A percentile compares a stretch with the other conserved stretches of the same genome.
Evolutionary conservation across 2,888 invertebrate species (phyloP).

Genomic region (Epirrita christyi): DNA sequence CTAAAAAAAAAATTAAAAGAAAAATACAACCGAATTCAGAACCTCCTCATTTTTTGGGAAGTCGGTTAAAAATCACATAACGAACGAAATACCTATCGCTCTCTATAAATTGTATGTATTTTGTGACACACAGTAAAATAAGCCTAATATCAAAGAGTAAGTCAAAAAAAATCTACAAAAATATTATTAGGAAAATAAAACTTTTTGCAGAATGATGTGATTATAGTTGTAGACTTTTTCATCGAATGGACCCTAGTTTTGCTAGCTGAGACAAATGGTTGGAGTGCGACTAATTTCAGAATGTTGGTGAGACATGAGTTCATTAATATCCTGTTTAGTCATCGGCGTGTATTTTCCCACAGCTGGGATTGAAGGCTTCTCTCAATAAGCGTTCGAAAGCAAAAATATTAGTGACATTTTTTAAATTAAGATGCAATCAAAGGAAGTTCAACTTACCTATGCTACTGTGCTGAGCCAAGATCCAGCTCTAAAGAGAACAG

Average conservation of each 20-base stretch:
- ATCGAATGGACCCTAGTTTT: slow-evolving; percentile 43
- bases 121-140: too few relatives aligned
- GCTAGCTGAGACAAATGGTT: slow-evolving; percentile 58
- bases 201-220: neutral
- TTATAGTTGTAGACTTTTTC: slow-evolving; percentile 1
- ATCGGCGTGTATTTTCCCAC: slow-evolving; percentile 11
- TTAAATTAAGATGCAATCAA: neutral
- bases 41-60: too few relatives aligned
- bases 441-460: neutral
- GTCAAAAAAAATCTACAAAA: too few relatives aligned
- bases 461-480: neutral
- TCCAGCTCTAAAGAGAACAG: neutral
- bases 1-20: too few relatives aligned
- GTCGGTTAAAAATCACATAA: too few relatives aligned
- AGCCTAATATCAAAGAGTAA: too few relatives aligned
- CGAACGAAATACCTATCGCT: too few relatives aligned
- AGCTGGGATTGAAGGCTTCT: neutral
- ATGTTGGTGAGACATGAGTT: slow-evolving; percentile 26
- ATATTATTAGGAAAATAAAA: neutral
- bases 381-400: neutral
- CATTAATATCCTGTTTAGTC: slow-evolving; percentile 22
- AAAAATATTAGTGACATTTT: neutral
- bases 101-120: too few relatives aligned
- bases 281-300: slow-evolving; percentile 57
- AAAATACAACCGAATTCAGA: too few relatives aligned